Evolutionary conservation across 2,888 invertebrate species (phyloP).

Genomic region (Heteromyza rotundicornis): DNA sequence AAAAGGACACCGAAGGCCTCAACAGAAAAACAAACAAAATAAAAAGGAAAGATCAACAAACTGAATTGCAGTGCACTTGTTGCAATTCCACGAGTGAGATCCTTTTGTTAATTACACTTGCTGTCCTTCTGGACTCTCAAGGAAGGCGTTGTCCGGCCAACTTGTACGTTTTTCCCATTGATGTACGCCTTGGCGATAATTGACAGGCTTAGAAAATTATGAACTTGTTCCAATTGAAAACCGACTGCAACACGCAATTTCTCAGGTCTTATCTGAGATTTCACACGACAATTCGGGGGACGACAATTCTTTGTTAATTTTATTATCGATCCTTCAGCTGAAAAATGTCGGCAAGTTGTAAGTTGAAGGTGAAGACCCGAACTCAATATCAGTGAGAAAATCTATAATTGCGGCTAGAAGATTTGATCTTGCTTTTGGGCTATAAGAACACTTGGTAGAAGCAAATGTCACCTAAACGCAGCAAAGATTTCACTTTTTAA

Average conservation of each 20-base stretch:
- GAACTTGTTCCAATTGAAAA: no score
- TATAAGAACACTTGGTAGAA: neutral
- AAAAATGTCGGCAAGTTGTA: conserved; percentile 18
- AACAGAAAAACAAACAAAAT: conserved; percentile 20
- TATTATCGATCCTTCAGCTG: conserved; percentile 2
- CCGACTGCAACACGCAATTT: conserved; percentile 31
- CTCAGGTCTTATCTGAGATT: conserved; percentile 35
- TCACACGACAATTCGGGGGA: conserved; percentile 27
- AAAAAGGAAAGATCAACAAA: neutral
- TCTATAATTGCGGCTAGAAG: neutral
- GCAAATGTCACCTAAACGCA: neutral
- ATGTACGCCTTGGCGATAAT: neutral
- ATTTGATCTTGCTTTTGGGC: neutral
- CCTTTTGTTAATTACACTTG: conserved; percentile 1
- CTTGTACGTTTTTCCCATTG: neutral
- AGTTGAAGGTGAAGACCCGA: no score
- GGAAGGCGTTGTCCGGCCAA: neutral
- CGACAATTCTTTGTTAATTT: conserved; percentile 20
- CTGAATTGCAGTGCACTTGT: conserved; percentile 7
- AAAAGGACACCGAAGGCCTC: neutral
- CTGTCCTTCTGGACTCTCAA: neutral
- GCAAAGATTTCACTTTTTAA: conserved; percentile 13
- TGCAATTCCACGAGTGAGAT: neutral
- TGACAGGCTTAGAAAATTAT: neutral
- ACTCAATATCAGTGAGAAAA: neutral